Base-by-base conservation (phyloP, 2,797 vertebrate species). In the Calcarius lapponicus region DNA sequence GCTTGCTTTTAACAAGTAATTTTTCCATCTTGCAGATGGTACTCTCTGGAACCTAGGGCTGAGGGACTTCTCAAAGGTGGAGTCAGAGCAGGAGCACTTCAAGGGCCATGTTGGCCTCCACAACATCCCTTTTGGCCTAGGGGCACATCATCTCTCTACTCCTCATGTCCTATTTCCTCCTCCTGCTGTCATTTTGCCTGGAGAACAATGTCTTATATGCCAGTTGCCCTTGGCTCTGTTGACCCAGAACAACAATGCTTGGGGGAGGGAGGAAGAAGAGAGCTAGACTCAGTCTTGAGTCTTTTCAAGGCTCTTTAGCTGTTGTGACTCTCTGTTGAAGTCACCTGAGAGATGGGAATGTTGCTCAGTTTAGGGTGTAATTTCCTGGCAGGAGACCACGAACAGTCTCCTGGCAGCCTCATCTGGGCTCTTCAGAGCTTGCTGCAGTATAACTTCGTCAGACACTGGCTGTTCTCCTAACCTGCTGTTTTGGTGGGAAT, bases 131-230 rank as follows among this genome's bases (percentile, higher is more conserved):
- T 26, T 87, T 6, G 17, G 80, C 94, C 71, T 78, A 36, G 79
- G 54, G 96, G 71, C 61, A 72, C 43, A 87, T 96, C 61, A 92
- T 90, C 61, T 90, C 73, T 93, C 53, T 82, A 57, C 80, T 94
- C 60, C 80, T 93, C 0, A 0, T 58, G 88, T 92, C 80, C 94
- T 84, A 28, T 86, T 96, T 96, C 76, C 85, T 96, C 50, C 79
- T 96, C 71, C 86, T 94, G 91, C 93, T 96, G 94, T 94, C 93
- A 85, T 95, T 88, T 93, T 95, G 93, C 95, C 96, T 96, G 70
- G 86, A 91, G 94, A 94, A 42, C 84, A 65, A 19, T 60, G 40
- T 95, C 84, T 90, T 95, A 81, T 94, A 69, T 76, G 83, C 88
- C 43, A 80, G 53, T 89, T 93, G 93, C 92, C 83, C 94, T 92